These are phyloP conservation scores for Elymnias hypermnestra DNA, from an alignment of 1,140 invertebrate genomes.

Conservation along the genomic window DNA sequence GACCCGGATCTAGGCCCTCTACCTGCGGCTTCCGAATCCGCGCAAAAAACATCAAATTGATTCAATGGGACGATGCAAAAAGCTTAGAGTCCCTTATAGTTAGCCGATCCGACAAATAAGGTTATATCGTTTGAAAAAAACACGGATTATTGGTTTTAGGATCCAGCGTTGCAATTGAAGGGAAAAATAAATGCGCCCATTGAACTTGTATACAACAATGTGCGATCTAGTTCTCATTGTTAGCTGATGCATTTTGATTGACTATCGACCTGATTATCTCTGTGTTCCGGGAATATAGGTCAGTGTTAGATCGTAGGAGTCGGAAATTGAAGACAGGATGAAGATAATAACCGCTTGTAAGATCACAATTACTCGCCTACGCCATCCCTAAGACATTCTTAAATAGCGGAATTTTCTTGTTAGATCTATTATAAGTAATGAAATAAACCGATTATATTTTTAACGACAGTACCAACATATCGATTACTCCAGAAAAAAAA, in stretches of 20 bases:
- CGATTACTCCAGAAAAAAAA: no score
- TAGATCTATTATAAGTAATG: background rate
- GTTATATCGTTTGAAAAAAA: conserved; percentile 68
- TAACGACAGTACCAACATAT: no score
- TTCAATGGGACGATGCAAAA: conserved; percentile 57
- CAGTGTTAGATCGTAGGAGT: conserved; percentile 54
- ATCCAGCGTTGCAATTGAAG: conserved; percentile 28
- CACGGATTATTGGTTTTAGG: conserved; percentile 56
- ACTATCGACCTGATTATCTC: conserved; percentile 55
- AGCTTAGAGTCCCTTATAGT: conserved; percentile 28
- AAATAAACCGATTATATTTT: no score
- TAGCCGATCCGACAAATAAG: conserved; percentile 62
- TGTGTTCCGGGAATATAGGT: conserved; percentile 49
- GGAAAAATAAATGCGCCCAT: conserved; percentile 25
- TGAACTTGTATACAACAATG: conserved; percentile 27
- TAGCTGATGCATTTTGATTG: conserved; percentile 36
- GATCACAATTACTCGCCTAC: conserved; percentile 31
- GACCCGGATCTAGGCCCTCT: conserved; percentile 68
- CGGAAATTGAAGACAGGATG: conserved; percentile 51
- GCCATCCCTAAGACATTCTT: conserved; percentile 11
- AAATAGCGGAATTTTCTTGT: conserved; percentile 8
- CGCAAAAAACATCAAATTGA: conserved; percentile 63
- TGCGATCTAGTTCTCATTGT: conserved; percentile 27
- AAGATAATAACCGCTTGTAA: conserved; percentile 41
- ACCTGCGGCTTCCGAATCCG: conserved; percentile 72